Conservation (phyloP, 2,113 vertebrate genomes). For the Psephotus haematonotus region DNA sequence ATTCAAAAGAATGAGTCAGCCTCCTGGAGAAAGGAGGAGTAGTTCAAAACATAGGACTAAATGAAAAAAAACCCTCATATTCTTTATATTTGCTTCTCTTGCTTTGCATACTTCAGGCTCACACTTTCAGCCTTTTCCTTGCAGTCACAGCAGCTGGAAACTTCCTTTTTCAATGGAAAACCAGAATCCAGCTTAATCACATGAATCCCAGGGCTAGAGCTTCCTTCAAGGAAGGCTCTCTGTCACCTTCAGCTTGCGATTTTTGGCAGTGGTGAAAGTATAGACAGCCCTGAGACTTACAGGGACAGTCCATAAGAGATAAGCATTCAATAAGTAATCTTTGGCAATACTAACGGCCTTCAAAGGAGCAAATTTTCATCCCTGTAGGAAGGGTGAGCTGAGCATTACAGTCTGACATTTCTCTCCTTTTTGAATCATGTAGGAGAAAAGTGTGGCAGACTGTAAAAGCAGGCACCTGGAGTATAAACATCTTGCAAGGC, state of each 20-base stretch:
- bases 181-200: neutral
- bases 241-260: neutral
- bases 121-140: neutral
- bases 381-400: neutral
- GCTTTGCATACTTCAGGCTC: neutral
- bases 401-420: neutral
- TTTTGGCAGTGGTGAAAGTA: neutral
- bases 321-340: neutral
- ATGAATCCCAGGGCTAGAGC: neutral
- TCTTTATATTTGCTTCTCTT: conserved; percentile 1
- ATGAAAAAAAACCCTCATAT: neutral
- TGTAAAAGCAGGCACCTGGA: neutral
- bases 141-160: neutral
- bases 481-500: neutral
- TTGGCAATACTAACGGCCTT: neutral
- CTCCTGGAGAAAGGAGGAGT: neutral
- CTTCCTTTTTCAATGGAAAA: neutral
- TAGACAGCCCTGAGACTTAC: neutral
- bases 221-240: neutral
- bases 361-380: neutral
- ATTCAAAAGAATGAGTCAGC: conserved; percentile 24
- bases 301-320: neutral
- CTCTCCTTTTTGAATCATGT: neutral
- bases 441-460: neutral
- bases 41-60: neutral